Conservation (phyloP, 2,888 invertebrate species). For the Esperia sulphurella region DNA sequence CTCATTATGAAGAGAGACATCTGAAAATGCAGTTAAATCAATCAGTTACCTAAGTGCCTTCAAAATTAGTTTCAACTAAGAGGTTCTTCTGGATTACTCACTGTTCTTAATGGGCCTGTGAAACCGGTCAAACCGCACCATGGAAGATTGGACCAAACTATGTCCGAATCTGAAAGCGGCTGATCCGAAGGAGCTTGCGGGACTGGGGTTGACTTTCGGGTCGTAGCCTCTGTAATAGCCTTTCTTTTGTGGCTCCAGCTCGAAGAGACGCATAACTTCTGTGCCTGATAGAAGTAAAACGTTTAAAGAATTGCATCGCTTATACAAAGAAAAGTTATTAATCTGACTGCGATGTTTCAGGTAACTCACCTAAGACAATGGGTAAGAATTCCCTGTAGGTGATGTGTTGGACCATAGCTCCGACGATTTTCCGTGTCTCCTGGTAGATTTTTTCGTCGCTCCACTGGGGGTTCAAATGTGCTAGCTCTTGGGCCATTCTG, state of each 20-base stretch:
- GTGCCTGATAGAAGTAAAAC: constrained; percentile 64
- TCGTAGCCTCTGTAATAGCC: constrained; percentile 87
- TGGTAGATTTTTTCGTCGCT: constrained; percentile 92
- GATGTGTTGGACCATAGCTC: constrained; percentile 90
- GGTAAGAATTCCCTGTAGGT: constrained; percentile 92
- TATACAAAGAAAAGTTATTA: too few relatives aligned
- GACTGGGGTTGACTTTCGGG: constrained; percentile 83
- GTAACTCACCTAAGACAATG: constrained; percentile 82
- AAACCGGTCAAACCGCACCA: constrained; percentile 85
- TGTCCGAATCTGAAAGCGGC: constrained; percentile 94
- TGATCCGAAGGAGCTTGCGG: constrained; percentile 88
- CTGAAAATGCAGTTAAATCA: constrained; percentile 54
- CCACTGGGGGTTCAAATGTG: constrained; percentile 90
- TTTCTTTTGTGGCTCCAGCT: constrained; percentile 81
- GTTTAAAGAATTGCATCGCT: too few relatives aligned
- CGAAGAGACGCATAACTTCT: constrained; percentile 87
- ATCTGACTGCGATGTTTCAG: background rate
- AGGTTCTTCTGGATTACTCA: constrained; percentile 62
- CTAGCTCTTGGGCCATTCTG: constrained; percentile 85
- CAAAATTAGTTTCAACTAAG: background rate
- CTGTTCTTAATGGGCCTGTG: constrained; percentile 85
- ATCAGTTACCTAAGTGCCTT: too few relatives aligned
- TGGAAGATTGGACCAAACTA: constrained; percentile 89
- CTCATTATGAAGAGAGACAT: constrained; percentile 89
- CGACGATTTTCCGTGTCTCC: constrained; percentile 89